phyloP scores from a whole-genome alignment of 2,113 vertebrate genomes.

The Hassar affinis region DNA sequence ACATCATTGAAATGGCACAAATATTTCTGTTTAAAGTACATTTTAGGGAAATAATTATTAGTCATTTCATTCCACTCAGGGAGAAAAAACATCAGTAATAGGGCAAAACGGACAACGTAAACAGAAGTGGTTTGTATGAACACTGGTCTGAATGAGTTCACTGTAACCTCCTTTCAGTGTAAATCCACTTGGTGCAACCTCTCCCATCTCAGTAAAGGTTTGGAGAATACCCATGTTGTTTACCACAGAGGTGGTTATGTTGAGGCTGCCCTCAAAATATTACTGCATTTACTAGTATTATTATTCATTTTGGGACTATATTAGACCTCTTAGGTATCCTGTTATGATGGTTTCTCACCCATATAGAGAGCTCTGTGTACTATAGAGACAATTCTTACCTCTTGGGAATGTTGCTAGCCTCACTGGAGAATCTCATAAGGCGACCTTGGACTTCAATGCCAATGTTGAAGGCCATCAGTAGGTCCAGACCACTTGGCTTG shows the following conservation, averaged over 20 bases:
- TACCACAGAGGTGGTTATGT: slow-evolving; percentile 4
- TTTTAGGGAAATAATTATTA: slow-evolving; percentile 46
- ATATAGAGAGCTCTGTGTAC: no score
- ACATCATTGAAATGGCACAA: not conserved
- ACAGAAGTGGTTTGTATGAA: slow-evolving; percentile 45
- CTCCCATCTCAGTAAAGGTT: not conserved
- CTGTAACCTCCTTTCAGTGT: slow-evolving; percentile 39
- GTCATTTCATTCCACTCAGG: slow-evolving; percentile 37
- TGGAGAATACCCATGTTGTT: slow-evolving; percentile 21
- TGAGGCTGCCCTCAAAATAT: not conserved
- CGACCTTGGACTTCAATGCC: slow-evolving; percentile 85
- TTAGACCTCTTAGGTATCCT: slow-evolving; percentile 2
- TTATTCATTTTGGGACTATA: not conserved
- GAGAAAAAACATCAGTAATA: slow-evolving; percentile 42
- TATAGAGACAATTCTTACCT: slow-evolving; percentile 66
- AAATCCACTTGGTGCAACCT: slow-evolving; percentile 38
- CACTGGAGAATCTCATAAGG: slow-evolving; percentile 83
- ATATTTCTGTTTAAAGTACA: slow-evolving; percentile 35
- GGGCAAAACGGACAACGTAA: slow-evolving; percentile 3
- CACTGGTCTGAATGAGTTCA: slow-evolving; percentile 47
- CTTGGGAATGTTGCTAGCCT: slow-evolving; percentile 83
- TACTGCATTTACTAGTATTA: not conserved
- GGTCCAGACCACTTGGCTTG: slow-evolving; percentile 79
- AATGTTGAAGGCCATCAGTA: slow-evolving; percentile 83
- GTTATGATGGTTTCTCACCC: slow-evolving; percentile 5